A percentile compares a stretch with the other conserved stretches of the same genome.
Evolutionary conservation across 2,113 vertebrate genomes (phyloP).

Genomic region (Lota lota): DNA sequence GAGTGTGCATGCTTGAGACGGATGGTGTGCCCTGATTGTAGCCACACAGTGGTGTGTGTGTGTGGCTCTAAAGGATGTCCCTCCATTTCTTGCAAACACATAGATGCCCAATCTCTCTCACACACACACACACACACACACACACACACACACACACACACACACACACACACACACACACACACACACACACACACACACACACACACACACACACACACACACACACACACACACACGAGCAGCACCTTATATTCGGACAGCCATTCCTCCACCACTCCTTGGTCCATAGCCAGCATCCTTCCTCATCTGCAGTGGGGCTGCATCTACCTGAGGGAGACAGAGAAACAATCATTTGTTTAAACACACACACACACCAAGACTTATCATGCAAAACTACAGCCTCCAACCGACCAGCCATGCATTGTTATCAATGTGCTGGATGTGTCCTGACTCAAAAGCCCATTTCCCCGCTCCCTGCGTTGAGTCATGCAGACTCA

Average conservation of each 20-base stretch:
- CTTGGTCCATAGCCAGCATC: conserved; percentile 95
- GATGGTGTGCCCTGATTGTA: neutral
- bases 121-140: too few relatives aligned
- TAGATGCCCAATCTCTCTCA: too few relatives aligned
- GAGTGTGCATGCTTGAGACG: neutral
- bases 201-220: conserved; percentile 3
- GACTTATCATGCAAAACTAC: too few relatives aligned
- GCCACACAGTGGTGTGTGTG: neutral
- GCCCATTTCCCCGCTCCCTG: too few relatives aligned
- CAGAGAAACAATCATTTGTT: neutral
- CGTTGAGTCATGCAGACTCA: too few relatives aligned
- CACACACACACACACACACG: neutral
- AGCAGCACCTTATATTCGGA: conserved; percentile 94
- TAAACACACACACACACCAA: neutral
- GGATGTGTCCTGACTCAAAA: too few relatives aligned
- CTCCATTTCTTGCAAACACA: too few relatives aligned
- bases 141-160: neutral
- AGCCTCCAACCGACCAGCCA: too few relatives aligned
- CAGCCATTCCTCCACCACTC: conserved; percentile 96
- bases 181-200: conserved; percentile 14
- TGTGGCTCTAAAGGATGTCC: too few relatives aligned
- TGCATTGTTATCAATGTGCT: too few relatives aligned
- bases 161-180: conserved; percentile 3
- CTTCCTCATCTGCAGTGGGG: conserved; percentile 83
- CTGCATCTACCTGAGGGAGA: conserved; percentile 62